Evolutionary conservation across 2,113 vertebrate genomes (phyloP), one percentile per base, ranked within the genome.

Genomic region (Grus americana): DNA sequence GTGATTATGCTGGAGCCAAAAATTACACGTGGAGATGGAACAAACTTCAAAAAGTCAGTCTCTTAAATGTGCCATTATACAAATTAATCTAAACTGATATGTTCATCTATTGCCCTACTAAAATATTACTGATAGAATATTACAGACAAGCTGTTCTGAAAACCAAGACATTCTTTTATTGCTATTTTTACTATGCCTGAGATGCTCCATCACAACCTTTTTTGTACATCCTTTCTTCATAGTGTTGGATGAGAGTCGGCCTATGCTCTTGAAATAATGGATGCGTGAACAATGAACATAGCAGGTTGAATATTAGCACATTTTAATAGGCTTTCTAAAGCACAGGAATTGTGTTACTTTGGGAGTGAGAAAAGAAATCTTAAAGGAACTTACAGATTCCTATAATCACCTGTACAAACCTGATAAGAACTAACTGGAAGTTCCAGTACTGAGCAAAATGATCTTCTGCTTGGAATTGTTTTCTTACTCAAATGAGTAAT

Each of bases 31-130:
- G 91, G 94, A 96, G 79, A 97, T 94, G 86, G 88, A 97, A 96
- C 94, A 97, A 97, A 97, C 94, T 97, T 96, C 91, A 95, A 74
- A 96, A 97, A 96, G 96, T 96, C 96, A 95, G 81, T 90, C 70
- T 96, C 55, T 94, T 95, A 96, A 94, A 95, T 96, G 80, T 92
- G 87, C 94, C 92, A 90, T 87, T 95, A 75, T 90, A 95, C 78
- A 91, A 92, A 97, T 95, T 91, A 92, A 95, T 93, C 86, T 93
- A 95, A 95, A 90, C 82, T 95, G 94, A 93, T 94, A 94, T 93
- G 58, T 71, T 94, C 87, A 93, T 93, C 74, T 85, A 89, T 94
- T 95, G 85, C 73, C 49, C 80, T 95, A 92, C 61, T 95, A 72
- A 96, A 96, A 94, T 87, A 94, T 82, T 94, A 80, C 70, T 82